phyloP scores from a whole-genome alignment of 2,797 vertebrate species.

The Pangasius larnaudii region DNA sequence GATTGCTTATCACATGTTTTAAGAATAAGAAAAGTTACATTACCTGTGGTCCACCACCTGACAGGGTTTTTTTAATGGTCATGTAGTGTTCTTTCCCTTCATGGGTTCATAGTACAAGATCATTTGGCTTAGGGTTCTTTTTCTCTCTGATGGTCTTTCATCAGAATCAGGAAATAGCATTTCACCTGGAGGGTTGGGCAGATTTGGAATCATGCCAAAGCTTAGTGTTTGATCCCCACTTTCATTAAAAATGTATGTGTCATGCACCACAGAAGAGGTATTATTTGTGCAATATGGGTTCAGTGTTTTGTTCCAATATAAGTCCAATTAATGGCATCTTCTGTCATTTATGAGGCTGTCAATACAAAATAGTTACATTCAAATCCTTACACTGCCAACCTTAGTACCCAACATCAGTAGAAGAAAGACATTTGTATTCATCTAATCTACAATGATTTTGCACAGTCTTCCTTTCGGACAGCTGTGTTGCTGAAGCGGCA shows the following conservation, averaged over 20 bases:
- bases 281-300: slow-evolving; percentile 19
- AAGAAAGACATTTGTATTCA: background rate
- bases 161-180: slow-evolving; percentile 43
- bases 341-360: slow-evolving; percentile 32
- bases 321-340: slow-evolving; percentile 22
- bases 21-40: background rate
- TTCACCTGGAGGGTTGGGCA: slow-evolving; percentile 25
- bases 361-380: slow-evolving; percentile 9
- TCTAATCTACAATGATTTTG: background rate
- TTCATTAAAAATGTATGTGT: slow-evolving; percentile 41
- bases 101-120: background rate
- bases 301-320: slow-evolving; percentile 28
- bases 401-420: background rate
- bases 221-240: slow-evolving; percentile 39
- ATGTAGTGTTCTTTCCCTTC: background rate
- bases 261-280: slow-evolving; percentile 36
- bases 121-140: background rate
- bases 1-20: background rate
- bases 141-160: slow-evolving; percentile 26
- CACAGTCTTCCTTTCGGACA: background rate
- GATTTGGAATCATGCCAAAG: slow-evolving; percentile 43
- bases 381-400: background rate
- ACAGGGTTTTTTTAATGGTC: background rate
- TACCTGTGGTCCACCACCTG: background rate
- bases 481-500: background rate